Evolutionary conservation across 2,888 invertebrate genomes (phyloP), one percentile per base, ranked within the genome.

Genomic region (Marronus borbonicus): DNA sequence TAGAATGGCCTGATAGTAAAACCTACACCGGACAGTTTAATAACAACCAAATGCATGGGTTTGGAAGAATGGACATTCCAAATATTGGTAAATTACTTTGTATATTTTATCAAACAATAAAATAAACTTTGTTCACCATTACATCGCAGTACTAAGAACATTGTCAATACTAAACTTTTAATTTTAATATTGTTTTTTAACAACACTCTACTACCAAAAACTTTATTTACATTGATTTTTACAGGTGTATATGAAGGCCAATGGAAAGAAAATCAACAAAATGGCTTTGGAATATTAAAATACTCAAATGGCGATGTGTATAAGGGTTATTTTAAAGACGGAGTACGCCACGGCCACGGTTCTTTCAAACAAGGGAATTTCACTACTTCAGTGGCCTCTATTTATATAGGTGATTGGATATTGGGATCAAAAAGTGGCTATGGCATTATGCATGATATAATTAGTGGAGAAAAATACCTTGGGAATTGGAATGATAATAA

Each of bases 341-440:
- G 96, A 0, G 89, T 92, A 72, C 93, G 95, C 1, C 94, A 96
- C 84, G 97, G 97, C 0, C 96, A 97, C 85, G 97, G 97, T 0
- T 93, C 94, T 76, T 91, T 94, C 80, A 94, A 93, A 79, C 94
- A 95, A 85, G 96, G 96, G 28, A 93, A 94, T 81, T 95, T 95
- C 85, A 94, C 93, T 77, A 91, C 94, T 0, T 93, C 93, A 1
- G 91, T 92, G 1, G 94, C 95, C 0, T 94, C 94, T 0, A 92
- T 96, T 81, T 97, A 97, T 86, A 95, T 97, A n/a, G 97, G 97
- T 0, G 96, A 97, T 85, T 97, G 97, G 94, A 90, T 91, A 14
- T 90, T 90, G 72, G 96, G 97, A 24, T 91, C 91, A 1, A 94
- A 93, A 82, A 93, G 94, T 82, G 97, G 97, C 0, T 97, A 97